Base-by-base conservation (phyloP, 1,140 invertebrate genomes). In the Drosophila sproati region DNA sequence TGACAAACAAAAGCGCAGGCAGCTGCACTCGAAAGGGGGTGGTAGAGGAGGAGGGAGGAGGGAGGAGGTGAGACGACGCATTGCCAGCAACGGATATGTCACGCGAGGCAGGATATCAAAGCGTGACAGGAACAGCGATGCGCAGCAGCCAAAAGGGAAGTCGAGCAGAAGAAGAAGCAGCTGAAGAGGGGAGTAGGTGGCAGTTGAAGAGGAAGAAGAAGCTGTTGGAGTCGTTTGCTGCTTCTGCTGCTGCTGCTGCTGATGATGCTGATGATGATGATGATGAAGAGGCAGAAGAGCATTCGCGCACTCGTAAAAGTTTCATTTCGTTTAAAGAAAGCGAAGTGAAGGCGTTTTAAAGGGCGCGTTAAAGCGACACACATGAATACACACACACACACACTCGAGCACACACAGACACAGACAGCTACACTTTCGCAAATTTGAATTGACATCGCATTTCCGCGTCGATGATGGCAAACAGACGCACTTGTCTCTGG, bases 381-480 rank as follows among this genome's bases (percentile, higher is more conserved):
- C 45, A 12, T 7, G 28, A 2, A 47, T 32, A 50, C 5, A 43
- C 37, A 64, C 43, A 32, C 47, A 41, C 32, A 8, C 45, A 48
- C 12, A 12, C 12, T 12, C 12, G 12, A 12, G 12, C 1, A 32
- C 39, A 60, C 4, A 59, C 56, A 41, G 28, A 8, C 45, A 48
- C 34, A 57, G 5, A 39, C 48, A 59, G 55, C 28, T 32, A 74
- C 52, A 69, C 47, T 68, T 48, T 35, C 51, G 39, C 66, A 73
- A 80, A 88, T 89, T 78, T 68, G 77, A 83, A 75, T 89, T 88
- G 83, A 88, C 83, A 88, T 89, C 85, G 61, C 83, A 83, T 83
- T 88, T 88, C 85, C 83, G 77, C 74, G 63, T 89, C 73, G 80
- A 31, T 89, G 77, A 75, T 60, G 68, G 32, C 48, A 57, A 67